Base-by-base conservation (phyloP, 64 coral and sea anemone genomes). In the Stichodactyla helianthus region DNA sequence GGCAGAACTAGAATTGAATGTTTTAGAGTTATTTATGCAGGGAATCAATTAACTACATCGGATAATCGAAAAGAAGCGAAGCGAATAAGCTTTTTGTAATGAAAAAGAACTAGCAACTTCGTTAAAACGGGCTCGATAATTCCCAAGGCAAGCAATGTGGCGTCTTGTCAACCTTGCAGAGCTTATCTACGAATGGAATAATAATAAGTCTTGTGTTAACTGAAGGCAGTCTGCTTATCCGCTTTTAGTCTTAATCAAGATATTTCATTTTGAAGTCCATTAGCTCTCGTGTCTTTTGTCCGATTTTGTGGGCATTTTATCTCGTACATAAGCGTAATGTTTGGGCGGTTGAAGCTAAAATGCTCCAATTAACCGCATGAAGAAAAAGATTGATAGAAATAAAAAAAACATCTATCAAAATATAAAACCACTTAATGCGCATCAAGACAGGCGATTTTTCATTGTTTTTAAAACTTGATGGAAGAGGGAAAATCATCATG, bases 201-300 rank as follows among this genome's bases (percentile, higher is more conserved):
- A 74, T 27, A 74, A 28, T 4, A n/a, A 31, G 23, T 2, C 68
- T 74, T 31, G 27, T 23, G 68, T 74, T 23, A 74, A 26, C n/a
- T 44, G 28, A 27, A 11, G 2, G 27, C 10, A n/a, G 12, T n/a
- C 68, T 25, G 17, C 68, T 27, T 4, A 74, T 31, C 26, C 27
- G 4, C 68, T 74, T 74, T 74, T 23, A 74, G 68, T 27, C 68
- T 0, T 10, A 31, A 11, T 74, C 8, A 74, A 74, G 68, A 74
- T 74, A 74, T 74, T 74, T 74, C 68, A 31, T 31, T 74, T 74
- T 74, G 22, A 74, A 74, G 25, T 74, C 68, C 25, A 74, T 74
- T 74, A 74, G 25, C 9, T 71, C 27, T 71, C 68, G 27, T 27
- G 68, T 31, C 68, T 20, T 74, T 74, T 74, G 68, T 74, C 68